Base-by-base conservation (phyloP, 2,888 invertebrate genomes). In the Anaspis maculata region DNA sequence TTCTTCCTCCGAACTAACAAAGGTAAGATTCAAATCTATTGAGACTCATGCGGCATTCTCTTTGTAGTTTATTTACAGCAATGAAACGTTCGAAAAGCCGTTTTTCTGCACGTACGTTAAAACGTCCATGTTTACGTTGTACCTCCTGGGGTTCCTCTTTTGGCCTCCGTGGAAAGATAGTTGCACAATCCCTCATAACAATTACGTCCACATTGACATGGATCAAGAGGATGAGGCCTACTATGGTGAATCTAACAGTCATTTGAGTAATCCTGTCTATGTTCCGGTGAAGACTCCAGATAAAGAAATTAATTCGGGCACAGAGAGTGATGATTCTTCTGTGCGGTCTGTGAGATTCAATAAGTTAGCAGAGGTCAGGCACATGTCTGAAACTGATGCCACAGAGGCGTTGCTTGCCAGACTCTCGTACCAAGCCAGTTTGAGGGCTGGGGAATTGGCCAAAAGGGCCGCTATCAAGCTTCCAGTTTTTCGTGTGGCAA, bases 61-160 rank as follows among this genome's bases (percentile, higher is more conserved):
- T 54, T 77, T 77, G 35, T 71, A 94, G 92, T 87, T 83, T 64
- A 76, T 90, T 44, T 89, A 89, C 62, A 73, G 74, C 53, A 82
- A 89, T 67, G 84, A 86, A 59, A 76, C 85, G 39, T 87, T 83
- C 59, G 81, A 90, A 57, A 90, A 95, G 59, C 96, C 97, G 29
- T 96, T 95, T 69, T 90, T 97, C 67, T 86, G 85, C 54, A 92
- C 95, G 12, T 97, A 96, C 66, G 73, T 94, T 40, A 92, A 95
- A 67, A 92, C 92, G 36, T 91, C 90, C 21, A 79, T 96, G 78
- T 89, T 97, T 56, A 82, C 88, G 37, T 69, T 96, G 43, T 97
- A 96, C 67, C 73, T 97, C 47, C 65, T 91, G 52, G 85, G 94
- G 25, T 79, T 94, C 54, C 77, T 91, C 49, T 80, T 92, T 51